Base-by-base conservation (phyloP, 53 echinoderm and acorn worm species). In the Stichopus horrens region DNA sequence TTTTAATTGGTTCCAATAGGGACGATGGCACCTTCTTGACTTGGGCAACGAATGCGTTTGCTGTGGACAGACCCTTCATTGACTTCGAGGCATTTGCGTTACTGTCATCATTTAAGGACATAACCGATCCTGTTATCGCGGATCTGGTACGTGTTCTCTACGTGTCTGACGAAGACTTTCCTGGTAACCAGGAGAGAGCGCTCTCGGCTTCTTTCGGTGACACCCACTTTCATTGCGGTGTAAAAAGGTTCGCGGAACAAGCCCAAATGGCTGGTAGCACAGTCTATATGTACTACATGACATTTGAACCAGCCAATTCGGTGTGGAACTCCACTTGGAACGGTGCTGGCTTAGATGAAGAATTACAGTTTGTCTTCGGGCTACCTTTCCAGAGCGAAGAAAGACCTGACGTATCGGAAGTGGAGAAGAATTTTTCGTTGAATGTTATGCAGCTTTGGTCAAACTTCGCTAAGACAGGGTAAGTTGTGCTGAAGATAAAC, bases 1-100 rank as follows among this genome's bases (percentile, higher is more conserved):
- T 96, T 67, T 77, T 96, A 73, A 78, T 95, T 11, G 96, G 96
- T 20, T 88, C 90, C 57, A 96, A 96, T 79, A 92, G 65, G 79
- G 93, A 96, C 80, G 96, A 96, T 75, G 96, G 92, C 5, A 90
- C 92, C 0, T 96, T 92, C 87, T 92, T 93, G 77, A 90, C 94
- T 91, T 86, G 92, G 21, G 93, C 92, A 54, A 77, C 52, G 53
- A 23, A 52, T 9, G 18, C 23, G 7, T 54, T 52, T 16, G 16
- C 77, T 7, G 54, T 53, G 18, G 14, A 53, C 0, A 23, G 52
- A 14, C 77, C 77, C 5, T 77, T 8, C 5, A 14, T 77, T 8
- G 54, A 54, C 51, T 16, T 77, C 1, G 53, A 52, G 18, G 77
- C 53, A 9, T 77, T 77, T 77, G 4, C 23, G 18, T 8, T 10